Evolutionary conservation across 2,888 invertebrate species (phyloP), one percentile per base, ranked within the genome.

Genomic region (Agelastica alni): DNA sequence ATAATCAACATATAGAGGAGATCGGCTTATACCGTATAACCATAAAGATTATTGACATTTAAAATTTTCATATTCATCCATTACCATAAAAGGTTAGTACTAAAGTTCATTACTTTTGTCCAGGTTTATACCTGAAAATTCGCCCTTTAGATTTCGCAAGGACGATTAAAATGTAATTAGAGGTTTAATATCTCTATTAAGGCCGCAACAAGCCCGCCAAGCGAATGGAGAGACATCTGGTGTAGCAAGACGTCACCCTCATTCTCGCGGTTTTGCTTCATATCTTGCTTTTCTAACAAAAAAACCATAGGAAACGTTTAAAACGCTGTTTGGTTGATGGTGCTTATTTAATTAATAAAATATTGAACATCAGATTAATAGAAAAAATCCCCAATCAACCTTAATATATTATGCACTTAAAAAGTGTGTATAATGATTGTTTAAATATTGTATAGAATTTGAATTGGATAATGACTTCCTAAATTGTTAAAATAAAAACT

Each of bases 121-220:
- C 22, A 45, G n/a, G 45, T 28, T 46, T 46, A 36, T 41, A 53
- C 41, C 47, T 42, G 26, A 13, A 16, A 39, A 20, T 44, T 31
- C 18, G 22, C 45, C 31, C 45, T 41, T 17, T 32, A 53, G 44
- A 51, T 41, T 47, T 54, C 42, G 13, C 37, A 48, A 45, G 41
- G 53, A 60, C 62, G 60, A 63, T 65, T 62, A 63, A 65, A 65
- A 52, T 58, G 56, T 57, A 63, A 65, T 65, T 65, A 65, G 57
- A 62, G 46, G 53, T 63, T 61, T 64, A 61, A 63, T 64, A 62
- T 64, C 57, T 61, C 58, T 61, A 64, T 64, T 62, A 61, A 55
- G 52, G 46, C 60, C 62, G 54, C 61, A 61, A 59, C 58, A 54
- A 43, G 26, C 49, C 49, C 44, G 32, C 49, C 49, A 41, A 57